Evolutionary conservation across 2,113 vertebrate species (phyloP), one percentile per base, ranked within the genome.

Genomic region (Hiodon tergisus): DNA sequence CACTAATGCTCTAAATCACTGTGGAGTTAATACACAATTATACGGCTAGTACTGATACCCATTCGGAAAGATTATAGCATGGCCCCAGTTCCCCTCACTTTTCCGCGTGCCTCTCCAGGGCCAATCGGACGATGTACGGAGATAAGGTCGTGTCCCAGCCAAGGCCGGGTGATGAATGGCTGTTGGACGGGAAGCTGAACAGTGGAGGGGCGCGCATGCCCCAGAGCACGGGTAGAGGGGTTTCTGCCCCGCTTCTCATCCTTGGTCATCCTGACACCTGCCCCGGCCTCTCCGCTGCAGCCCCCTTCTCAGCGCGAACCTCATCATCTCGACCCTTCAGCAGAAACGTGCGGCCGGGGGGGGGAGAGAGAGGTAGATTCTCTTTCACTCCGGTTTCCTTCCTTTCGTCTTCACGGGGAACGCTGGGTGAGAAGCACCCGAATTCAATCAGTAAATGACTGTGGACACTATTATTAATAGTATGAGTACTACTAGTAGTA

Each of bases 271-370:
- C 87, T 84, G 86, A 86, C 89, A 87, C 82, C 87, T 83, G 81
- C 86, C 81, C 85, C 88, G 88, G 87, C 87, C 89, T 87, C 87
- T 86, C 84, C 86, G 89, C 88, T 87, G 88, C 89, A 88, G 82
- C 85, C 78, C 85, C 87, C 83, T 83, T 90, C 88, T 88, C 88
- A 88, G 89, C 89, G 87, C 86, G 88, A 87, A 88, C 87, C 88
- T 89, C 87, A 90, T 89, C 89, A 86, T 87, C 88, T 88, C 87
- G 84, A 83, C 89, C 86, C 87, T 82, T 85, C 83, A 83, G 88
- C 86, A 83, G 86, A 7, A n/a, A n/a, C n/a, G n/a, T n/a, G n/a
- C n/a, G n/a, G 63, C 14, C 46, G 2, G 84, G 85, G 88, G 86
- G 87, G 89, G 88, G 84, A 80, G 83, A 78, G 85, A 72, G 83